A percentile compares a stretch with the other conserved stretches of the same genome.
phyloP scores from a whole-genome alignment of 2,888 invertebrate species.

The Tromatobia lineatoria region DNA sequence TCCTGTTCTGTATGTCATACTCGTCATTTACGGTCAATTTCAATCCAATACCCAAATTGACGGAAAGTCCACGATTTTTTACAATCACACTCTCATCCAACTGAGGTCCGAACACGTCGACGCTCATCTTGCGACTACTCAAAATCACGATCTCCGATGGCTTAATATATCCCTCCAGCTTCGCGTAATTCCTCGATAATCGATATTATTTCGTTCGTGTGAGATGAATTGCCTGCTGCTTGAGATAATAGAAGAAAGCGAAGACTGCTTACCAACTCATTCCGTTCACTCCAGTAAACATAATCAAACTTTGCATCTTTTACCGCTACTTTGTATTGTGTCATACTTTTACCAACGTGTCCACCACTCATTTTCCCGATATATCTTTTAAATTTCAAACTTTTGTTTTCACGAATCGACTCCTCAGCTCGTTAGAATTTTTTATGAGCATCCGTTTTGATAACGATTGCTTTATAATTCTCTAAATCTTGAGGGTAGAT shows the following conservation, averaged over 20 bases:
- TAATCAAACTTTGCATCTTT: slow-evolving; percentile 20
- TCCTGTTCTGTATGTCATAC: slow-evolving; percentile 56
- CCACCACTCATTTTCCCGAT: slow-evolving; percentile 17
- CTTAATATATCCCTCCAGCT: slow-evolving; percentile 5
- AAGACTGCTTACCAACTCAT: slow-evolving; percentile 65
- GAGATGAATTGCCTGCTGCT: slow-evolving; percentile 48
- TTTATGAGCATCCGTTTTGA: slow-evolving; percentile 53
- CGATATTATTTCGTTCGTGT: slow-evolving; percentile 44
- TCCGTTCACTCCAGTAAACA: slow-evolving; percentile 61
- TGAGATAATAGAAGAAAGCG: too few relatives aligned
- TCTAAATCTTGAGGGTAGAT: neutral
- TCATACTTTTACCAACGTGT: too few relatives aligned
- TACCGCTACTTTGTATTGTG: slow-evolving; percentile 16
- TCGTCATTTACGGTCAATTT: slow-evolving; percentile 48
- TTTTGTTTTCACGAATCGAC: neutral
- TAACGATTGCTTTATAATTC: slow-evolving; percentile 49
- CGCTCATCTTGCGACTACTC: slow-evolving; percentile 40
- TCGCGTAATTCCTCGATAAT: slow-evolving; percentile 50
- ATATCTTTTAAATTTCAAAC: slow-evolving; percentile 35
- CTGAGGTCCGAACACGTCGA: slow-evolving; percentile 45
- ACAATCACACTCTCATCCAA: slow-evolving; percentile 8
- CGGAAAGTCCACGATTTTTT: slow-evolving; percentile 32
- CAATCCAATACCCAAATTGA: slow-evolving; percentile 30
- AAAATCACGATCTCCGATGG: neutral
- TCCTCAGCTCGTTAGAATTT: slow-evolving; percentile 43